Evolutionary conservation across 2,113 vertebrate genomes (phyloP).

Genomic region (Xenotilapia longispinis): DNA sequence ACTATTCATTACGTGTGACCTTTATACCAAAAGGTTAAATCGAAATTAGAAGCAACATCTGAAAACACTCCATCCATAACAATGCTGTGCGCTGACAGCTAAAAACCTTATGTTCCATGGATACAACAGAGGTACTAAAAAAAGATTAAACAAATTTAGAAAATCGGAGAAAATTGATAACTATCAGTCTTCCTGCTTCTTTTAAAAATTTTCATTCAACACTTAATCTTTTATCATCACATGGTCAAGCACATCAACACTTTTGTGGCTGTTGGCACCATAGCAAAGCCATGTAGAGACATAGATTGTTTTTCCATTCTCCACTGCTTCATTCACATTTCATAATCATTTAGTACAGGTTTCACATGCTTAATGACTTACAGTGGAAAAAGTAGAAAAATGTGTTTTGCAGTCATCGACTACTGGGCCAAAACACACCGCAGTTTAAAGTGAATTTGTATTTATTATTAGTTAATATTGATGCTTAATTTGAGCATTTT

Average conservation of each 20-base stretch:
- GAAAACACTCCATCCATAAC: background rate
- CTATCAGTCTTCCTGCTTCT: background rate
- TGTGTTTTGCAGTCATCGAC: background rate
- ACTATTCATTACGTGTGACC: background rate
- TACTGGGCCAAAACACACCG: background rate
- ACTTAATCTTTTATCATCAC: background rate
- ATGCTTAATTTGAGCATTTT: background rate
- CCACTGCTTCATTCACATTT: background rate
- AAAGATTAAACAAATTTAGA: background rate
- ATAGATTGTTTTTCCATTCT: background rate
- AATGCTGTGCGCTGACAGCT: background rate
- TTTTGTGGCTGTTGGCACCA: background rate
- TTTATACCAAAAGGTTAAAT: conserved; percentile 6
- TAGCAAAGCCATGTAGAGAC: background rate
- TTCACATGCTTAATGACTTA: background rate
- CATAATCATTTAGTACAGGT: background rate
- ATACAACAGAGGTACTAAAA: background rate
- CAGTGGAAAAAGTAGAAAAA: background rate
- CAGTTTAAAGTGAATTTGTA: background rate
- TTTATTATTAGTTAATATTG: background rate
- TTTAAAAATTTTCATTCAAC: background rate
- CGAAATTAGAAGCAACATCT: background rate
- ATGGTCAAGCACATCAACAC: background rate
- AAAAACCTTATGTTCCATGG: background rate
- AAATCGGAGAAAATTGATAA: background rate